Evolutionary conservation across 2,888 invertebrate species (phyloP).

Genomic region (Hemistola chrysoprasaria): DNA sequence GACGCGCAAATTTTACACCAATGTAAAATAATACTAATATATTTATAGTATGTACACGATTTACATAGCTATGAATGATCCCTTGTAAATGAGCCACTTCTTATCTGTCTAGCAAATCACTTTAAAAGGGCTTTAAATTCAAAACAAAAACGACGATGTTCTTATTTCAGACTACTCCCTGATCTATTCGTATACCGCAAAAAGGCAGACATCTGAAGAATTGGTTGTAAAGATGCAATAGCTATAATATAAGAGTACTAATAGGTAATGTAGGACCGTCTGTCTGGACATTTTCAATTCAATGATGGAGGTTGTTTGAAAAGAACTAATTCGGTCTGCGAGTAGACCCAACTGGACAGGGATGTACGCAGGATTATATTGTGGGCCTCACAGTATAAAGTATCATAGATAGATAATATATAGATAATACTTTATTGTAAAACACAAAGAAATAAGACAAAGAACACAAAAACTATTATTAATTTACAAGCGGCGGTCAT

Average conservation of each 20-base stretch:
- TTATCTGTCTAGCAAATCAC: constrained; percentile 12
- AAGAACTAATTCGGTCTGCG: constrained; percentile 72
- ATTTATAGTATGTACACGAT: too few species aligned
- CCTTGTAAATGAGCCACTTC: neutral
- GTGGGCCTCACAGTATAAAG: too few species aligned
- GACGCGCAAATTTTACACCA: too few species aligned
- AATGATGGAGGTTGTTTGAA: constrained; percentile 68
- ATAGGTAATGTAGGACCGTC: constrained; percentile 35
- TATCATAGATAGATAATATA: too few species aligned
- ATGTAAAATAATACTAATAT: too few species aligned
- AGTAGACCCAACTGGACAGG: constrained; percentile 46
- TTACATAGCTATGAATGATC: neutral
- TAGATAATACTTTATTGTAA: too few species aligned
- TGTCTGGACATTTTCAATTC: constrained; percentile 70
- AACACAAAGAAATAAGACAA: too few species aligned
- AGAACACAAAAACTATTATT: too few species aligned
- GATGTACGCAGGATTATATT: constrained; percentile 10
- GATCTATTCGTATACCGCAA: constrained; percentile 19
- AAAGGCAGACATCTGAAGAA: constrained; percentile 25
- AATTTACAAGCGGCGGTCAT: too few species aligned
- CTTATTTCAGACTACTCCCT: constrained; percentile 11
- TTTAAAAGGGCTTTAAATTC: constrained; percentile 17
- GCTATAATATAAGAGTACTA: constrained; percentile 26
- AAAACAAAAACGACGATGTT: too few species aligned
- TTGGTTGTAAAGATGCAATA: constrained; percentile 31